Percentiles rank a stretch among this genome's conserved stretches.
phyloP scores from a whole-genome alignment of 2,113 vertebrate genomes.

The Cathartes aura region DNA sequence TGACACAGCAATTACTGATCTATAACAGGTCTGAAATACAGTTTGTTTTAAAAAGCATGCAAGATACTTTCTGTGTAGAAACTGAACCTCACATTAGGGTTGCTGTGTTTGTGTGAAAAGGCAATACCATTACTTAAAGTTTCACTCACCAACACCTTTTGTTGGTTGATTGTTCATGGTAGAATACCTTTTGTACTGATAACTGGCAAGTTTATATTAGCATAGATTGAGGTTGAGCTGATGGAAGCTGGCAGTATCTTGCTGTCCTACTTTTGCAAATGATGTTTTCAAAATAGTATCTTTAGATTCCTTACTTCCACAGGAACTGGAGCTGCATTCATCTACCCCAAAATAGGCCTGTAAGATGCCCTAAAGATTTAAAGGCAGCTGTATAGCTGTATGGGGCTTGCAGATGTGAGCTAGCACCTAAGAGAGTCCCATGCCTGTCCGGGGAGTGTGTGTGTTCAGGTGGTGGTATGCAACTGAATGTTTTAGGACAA shows the following conservation, averaged over 20 bases:
- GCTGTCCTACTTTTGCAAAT: neutral
- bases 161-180: neutral
- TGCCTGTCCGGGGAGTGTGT: neutral
- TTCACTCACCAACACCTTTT: neutral
- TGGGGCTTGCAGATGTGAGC: neutral
- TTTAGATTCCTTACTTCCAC: neutral
- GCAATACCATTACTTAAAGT: neutral
- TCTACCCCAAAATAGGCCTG: neutral
- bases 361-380: neutral
- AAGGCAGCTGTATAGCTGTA: neutral
- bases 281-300: neutral
- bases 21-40: neutral
- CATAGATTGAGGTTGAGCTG: neutral
- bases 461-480: neutral
- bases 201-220: neutral
- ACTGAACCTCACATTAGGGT: neutral
- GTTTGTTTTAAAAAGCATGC: neutral
- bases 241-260: neutral
- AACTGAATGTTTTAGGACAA: neutral
- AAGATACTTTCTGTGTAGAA: neutral
- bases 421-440: neutral
- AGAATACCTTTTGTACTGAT: neutral
- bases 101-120: neutral
- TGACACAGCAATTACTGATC: neutral
- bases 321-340: neutral